phyloP scores from a whole-genome alignment of 1,140 invertebrate genomes.

The Papilio aristodemus region DNA sequence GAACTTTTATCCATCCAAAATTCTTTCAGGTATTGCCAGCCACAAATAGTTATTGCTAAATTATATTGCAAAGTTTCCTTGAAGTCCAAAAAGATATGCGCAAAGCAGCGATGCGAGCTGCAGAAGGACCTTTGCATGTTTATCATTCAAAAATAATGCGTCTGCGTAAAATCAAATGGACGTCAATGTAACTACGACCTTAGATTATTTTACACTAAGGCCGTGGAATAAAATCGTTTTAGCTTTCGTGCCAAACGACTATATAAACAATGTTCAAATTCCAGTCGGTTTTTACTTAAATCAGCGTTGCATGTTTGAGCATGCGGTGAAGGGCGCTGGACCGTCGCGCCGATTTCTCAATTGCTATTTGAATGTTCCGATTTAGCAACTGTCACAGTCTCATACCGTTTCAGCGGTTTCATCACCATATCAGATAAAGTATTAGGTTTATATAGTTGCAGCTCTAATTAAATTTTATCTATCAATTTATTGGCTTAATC shows the following conservation, averaged over 20 bases:
- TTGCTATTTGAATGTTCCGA: slow-evolving; percentile 34
- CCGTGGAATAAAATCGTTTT: slow-evolving; percentile 9
- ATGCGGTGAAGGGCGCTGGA: slow-evolving; percentile 32
- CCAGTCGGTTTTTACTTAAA: slow-evolving; percentile 23
- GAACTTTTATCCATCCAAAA: too few species aligned
- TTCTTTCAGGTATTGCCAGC: too few species aligned
- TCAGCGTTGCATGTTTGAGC: slow-evolving; percentile 30
- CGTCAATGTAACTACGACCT: slow-evolving; percentile 17
- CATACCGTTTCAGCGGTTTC: slow-evolving; percentile 24
- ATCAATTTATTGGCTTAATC: neutral
- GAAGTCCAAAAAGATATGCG: too few species aligned
- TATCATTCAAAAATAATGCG: neutral
- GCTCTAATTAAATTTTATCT: slow-evolving; percentile 15
- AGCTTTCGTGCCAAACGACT: slow-evolving; percentile 11
- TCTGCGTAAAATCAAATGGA: neutral
- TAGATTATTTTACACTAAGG: slow-evolving; percentile 18
- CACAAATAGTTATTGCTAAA: too few species aligned
- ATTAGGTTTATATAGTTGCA: neutral
- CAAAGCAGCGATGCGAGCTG: too few species aligned
- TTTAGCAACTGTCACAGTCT: slow-evolving; percentile 35
- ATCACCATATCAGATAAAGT: slow-evolving; percentile 19
- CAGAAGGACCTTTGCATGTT: neutral
- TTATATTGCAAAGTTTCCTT: too few species aligned
- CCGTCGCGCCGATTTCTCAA: slow-evolving; percentile 30
- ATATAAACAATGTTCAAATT: slow-evolving; percentile 22